Evolutionary conservation across 2,797 vertebrate species (phyloP).

Genomic region (Phrynocephalus forsythii): DNA sequence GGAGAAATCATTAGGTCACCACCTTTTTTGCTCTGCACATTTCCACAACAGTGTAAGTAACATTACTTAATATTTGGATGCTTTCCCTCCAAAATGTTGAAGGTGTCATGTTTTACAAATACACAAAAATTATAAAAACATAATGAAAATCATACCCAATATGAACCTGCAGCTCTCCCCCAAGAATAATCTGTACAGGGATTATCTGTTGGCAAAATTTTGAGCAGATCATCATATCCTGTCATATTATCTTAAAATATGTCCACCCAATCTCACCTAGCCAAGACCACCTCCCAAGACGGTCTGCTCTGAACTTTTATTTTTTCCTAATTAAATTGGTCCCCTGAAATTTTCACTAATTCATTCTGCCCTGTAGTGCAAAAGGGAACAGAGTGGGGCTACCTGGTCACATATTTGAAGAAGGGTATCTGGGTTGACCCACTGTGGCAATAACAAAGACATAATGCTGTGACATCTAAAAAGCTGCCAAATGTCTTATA

Average conservation of each 20-base stretch:
- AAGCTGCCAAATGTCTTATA: not conserved
- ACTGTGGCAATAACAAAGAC: not conserved
- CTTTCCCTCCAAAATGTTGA: not conserved
- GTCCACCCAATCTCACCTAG: too few relatives aligned
- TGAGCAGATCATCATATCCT: not conserved
- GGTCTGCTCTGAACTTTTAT: not conserved
- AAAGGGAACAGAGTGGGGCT: not conserved
- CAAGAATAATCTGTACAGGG: not conserved
- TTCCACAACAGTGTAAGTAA: too few relatives aligned
- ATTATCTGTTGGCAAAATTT: not conserved
- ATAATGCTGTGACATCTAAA: not conserved
- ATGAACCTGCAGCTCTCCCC: not conserved
- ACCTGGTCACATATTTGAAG: not conserved
- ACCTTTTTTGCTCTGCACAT: not conserved
- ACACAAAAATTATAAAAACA: not conserved
- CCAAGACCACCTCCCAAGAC: not conserved
- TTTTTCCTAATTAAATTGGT: not conserved
- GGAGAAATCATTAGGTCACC: not conserved
- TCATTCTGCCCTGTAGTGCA: not conserved
- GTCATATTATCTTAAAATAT: not conserved
- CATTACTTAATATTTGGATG: too few relatives aligned
- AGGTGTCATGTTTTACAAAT: not conserved
- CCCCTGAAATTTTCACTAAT: not conserved
- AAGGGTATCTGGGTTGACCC: not conserved
- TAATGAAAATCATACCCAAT: not conserved